Evolutionary conservation across 1,140 invertebrate genomes (phyloP).

Genomic region (Meloidogyne floridensis): DNA sequence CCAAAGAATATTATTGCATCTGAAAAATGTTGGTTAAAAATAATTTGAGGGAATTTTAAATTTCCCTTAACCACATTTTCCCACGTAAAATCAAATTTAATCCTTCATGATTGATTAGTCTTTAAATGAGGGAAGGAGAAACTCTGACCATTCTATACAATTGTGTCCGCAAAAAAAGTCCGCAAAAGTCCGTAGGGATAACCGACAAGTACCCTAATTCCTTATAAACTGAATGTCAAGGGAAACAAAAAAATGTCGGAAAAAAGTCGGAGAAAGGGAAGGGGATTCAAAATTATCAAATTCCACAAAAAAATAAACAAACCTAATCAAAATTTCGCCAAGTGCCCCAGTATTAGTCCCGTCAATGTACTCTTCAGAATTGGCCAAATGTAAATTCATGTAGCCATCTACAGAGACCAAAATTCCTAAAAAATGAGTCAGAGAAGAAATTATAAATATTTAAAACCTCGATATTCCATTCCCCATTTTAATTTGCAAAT

Average conservation of each 20-base stretch:
- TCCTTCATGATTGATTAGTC: too few species aligned
- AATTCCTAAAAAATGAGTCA: constrained; percentile 68
- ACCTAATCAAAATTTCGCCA: constrained; percentile 91
- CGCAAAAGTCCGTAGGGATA: too few species aligned
- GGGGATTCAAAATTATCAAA: too few species aligned
- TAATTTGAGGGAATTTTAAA: too few species aligned
- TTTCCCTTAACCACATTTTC: too few species aligned
- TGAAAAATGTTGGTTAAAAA: constrained; percentile 54
- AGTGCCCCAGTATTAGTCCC: constrained; percentile 86
- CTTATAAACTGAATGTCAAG: too few species aligned
- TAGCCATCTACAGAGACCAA: constrained; percentile 96
- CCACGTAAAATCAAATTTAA: too few species aligned
- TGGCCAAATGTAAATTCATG: constrained; percentile 97
- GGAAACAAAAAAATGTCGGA: not conserved
- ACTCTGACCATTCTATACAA: too few species aligned
- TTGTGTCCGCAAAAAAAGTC: too few species aligned
- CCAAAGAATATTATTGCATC: constrained; percentile 97
- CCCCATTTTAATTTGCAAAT: constrained; percentile 99
- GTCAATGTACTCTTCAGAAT: constrained; percentile 96
- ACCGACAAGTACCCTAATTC: too few species aligned
- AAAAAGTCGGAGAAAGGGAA: too few species aligned
- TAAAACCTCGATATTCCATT: constrained; percentile 91
- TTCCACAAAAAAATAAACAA: constrained; percentile 2
- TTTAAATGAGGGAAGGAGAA: too few species aligned
- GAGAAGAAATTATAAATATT: constrained; percentile 40